Evolutionary conservation across 2,797 vertebrate genomes (phyloP).

Genomic region (Melanotaenia parkinsoni): DNA sequence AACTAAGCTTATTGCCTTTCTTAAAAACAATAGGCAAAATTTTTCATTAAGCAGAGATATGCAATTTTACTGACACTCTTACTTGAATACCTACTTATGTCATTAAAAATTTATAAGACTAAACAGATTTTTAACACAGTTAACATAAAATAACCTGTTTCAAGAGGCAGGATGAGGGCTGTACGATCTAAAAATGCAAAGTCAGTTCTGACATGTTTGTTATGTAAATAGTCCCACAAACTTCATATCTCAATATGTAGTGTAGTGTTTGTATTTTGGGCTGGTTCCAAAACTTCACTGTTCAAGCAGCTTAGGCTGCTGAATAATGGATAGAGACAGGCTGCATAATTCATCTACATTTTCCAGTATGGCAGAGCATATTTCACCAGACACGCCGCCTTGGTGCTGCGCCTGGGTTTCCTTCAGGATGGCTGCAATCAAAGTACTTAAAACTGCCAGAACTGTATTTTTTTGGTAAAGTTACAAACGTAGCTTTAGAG

Average conservation of each 20-base stretch:
- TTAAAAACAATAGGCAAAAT: constrained; percentile 13
- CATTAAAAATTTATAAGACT: constrained; percentile 1
- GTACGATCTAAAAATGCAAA: neutral
- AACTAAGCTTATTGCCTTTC: constrained; percentile 17
- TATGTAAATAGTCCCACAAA: neutral
- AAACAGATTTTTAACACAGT: constrained; percentile 7
- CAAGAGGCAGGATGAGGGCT: neutral
- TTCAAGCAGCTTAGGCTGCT: constrained; percentile 66
- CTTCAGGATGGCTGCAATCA: constrained; percentile 41
- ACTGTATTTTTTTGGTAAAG: constrained; percentile 36
- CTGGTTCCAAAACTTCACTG: constrained; percentile 62
- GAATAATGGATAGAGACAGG: constrained; percentile 77
- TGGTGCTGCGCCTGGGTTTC: constrained; percentile 24
- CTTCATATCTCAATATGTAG: constrained; percentile 12
- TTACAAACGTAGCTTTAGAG: constrained; percentile 23
- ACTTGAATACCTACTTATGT: neutral
- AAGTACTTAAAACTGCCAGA: constrained; percentile 18
- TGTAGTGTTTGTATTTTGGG: constrained; percentile 25
- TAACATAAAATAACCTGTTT: constrained; percentile 4
- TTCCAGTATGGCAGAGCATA: constrained; percentile 75
- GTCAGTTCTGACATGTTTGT: constrained; percentile 2
- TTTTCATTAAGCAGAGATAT: neutral
- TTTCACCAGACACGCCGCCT: constrained; percentile 67
- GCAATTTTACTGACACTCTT: constrained; percentile 4
- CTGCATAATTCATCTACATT: constrained; percentile 83